Base-by-base conservation (phyloP, 2,888 invertebrate genomes). In the Cheilosia scutellata region DNA sequence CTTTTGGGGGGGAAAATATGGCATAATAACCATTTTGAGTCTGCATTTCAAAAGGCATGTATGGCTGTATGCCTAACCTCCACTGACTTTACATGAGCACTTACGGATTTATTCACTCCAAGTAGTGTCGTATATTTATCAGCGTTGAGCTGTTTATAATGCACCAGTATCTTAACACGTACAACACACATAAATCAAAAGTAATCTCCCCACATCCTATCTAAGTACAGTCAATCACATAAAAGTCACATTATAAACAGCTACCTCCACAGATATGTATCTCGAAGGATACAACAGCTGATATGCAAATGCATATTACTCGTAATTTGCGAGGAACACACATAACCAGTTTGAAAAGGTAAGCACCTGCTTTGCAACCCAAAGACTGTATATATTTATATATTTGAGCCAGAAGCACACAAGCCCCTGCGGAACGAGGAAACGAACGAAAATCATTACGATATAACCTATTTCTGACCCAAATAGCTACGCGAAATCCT, bases 391-490 rank as follows among this genome's bases (percentile, higher is more conserved):
- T 4, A 51, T 51, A 20, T 16, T 37, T 13, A 11, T 13, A 33
- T 11, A 51, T 40, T 11, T 51, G 40, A 37, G n/a, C 31, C 47
- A 40, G 49, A 57, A 47, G 57, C 25, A 29, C 20, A 11, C 29
- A 11, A 25, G 25, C 25, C 51, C 44, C 47, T 40, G 33, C 40
- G n/a, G 62, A 55, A 68, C 55, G 62, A 63, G 68, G 68, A 82
- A 68, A 53, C 60, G 42, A 58, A 53, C 33, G 20, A 63, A 47
- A 63, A 44, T 66, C 55, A 60, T 77, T 72, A 40, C 42, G 53
- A 49, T 29, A 9, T 74, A 74, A 74, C 78, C 78, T 74, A 78
- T 78, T 68, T 57, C 78, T 83, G 78, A 83, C 83, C 83, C n/a
- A 76, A 76, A 76, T 60, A 70, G 40, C 65, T 79, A 25, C 7